A percentile compares a stretch with the other conserved stretches of the same genome.
These are phyloP conservation scores for Palythoa caribaeorum DNA, from an alignment of 92 coral and sea anemone species.

Conservation along the genomic window DNA sequence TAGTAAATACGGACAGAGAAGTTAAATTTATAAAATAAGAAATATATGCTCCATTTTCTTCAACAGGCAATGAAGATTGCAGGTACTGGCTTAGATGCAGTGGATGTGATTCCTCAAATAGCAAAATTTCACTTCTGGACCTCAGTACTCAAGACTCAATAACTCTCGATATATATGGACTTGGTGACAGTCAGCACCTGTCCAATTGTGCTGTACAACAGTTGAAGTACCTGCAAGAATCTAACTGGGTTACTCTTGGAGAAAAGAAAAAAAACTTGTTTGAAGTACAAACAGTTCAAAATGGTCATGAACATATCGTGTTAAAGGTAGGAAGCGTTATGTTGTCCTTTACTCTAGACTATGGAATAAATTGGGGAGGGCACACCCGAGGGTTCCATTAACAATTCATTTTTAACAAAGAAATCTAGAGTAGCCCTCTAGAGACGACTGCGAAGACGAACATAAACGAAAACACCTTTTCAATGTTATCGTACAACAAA, in stretches of 20 bases:
- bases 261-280: not conserved
- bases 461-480: no score
- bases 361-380: no score
- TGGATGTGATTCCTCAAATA: not conserved
- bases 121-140: not conserved
- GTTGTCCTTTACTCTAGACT: no score
- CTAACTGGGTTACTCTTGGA: not conserved
- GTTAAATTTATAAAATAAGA: no score
- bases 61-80: not conserved
- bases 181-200: not conserved
- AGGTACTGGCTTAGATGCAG: not conserved
- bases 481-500: no score
- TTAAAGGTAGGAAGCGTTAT: not conserved
- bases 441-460: no score
- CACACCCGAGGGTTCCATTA: no score
- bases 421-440: no score
- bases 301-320: no score
- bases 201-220: not conserved
- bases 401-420: no score
- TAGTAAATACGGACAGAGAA: no score
- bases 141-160: not conserved
- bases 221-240: not conserved
- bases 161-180: not conserved
- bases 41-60: not conserved
- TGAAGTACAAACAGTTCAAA: not conserved